A percentile compares a stretch with the other conserved stretches of the same genome.
These are phyloP conservation scores for Himantopus leucocephalus DNA, from an alignment of 2,113 vertebrate species.

Conservation along the genomic window DNA sequence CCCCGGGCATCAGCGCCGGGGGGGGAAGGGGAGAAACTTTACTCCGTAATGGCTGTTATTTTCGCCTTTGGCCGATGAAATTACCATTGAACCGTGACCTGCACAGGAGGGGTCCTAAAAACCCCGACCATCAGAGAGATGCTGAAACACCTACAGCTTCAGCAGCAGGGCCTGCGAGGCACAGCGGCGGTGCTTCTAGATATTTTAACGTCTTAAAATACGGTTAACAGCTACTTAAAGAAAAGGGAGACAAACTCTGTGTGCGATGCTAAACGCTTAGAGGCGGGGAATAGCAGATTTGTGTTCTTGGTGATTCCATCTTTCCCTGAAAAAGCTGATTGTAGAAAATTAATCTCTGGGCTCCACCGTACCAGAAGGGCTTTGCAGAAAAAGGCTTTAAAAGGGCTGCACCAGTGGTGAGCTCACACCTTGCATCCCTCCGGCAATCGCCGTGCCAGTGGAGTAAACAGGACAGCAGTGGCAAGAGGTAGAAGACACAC, in stretches of 20 bases:
- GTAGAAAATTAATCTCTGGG: not conserved
- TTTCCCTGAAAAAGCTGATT: not conserved
- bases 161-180: not conserved
- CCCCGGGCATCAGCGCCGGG: not conserved
- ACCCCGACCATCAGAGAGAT: not conserved
- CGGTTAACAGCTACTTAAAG: not conserved
- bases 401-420: not conserved
- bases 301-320: not conserved
- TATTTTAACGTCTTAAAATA: not conserved
- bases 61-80: not conserved
- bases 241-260: not conserved
- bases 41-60: not conserved
- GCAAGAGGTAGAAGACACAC: not conserved
- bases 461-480: not conserved
- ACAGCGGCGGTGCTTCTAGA: rapidly evolving
- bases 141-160: not conserved
- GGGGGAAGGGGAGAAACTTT: not conserved
- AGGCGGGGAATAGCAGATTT: not conserved
- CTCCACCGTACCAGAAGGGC: not conserved
- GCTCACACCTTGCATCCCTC: not conserved
- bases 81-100: not conserved
- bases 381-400: not conserved
- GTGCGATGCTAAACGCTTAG: not conserved
- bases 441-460: not conserved
- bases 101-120: not conserved